Evolutionary conservation across 2,888 invertebrate genomes (phyloP), one percentile per base, ranked within the genome.

Genomic region (Caenorhabditis doughertyi): DNA sequence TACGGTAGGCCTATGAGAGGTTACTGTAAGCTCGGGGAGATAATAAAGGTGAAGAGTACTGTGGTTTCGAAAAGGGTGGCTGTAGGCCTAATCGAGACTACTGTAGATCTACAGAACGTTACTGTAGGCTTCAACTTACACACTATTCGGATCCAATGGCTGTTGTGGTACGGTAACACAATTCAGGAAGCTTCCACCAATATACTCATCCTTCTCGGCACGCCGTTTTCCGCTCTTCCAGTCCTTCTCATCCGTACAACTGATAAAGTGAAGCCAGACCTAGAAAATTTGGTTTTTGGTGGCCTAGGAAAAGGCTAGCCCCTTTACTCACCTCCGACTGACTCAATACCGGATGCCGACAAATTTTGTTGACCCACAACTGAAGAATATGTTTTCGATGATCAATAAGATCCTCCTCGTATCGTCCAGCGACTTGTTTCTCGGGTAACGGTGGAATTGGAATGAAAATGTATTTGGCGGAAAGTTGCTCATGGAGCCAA

Each of bases 371-470:
- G 2, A 98, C 96, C 94, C 98, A 99, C 90, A 96, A 95, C 92
- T 98, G 98, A 55, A 99, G 93, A 92, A 97, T 97, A 55, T 95
- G 95, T 92, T 97, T 95, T 72, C 99, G 94, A 91, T 97, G 96
- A 92, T 97, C 97, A 89, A 99, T 96, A 90, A 99, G 95, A 90
- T 97, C 96, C 89, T 98, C 97, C 92, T 99, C 98, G 93, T 97
- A 98, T 65, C 97, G 94, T 8, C 97, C 94, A 47, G 97, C 96
- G 85, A 99, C 96, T 93, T 98, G 97, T 93, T 99, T 99, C 92
- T 98, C 98, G 13, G 99, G 99, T 84, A 99, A 93, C 1, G 98
- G 98, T 76, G 99, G 98, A 89, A 98, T 95, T 2, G 97, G 96
- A 90, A 98, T 95, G 70, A 97, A 94, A 87, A 96, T 95, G 92